Conservation (phyloP, 2,113 vertebrate species). For the Odobenus rosmarus region DNA sequence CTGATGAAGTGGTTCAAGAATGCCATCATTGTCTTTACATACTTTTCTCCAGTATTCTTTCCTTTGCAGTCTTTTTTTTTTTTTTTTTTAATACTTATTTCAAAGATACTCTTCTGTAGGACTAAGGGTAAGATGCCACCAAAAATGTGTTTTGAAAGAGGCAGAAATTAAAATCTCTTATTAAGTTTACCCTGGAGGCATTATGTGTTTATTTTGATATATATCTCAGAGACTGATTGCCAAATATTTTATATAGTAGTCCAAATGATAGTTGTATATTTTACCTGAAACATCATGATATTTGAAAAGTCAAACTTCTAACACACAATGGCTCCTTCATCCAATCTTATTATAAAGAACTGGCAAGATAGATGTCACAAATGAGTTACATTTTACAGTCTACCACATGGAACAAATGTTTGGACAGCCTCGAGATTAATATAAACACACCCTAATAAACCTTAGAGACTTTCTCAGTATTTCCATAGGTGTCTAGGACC, state of each 20-base stretch:
- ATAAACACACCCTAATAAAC: background rate
- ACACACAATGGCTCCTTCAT: background rate
- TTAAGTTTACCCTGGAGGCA: background rate
- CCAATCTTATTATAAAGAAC: background rate
- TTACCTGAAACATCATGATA: background rate
- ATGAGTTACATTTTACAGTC: background rate
- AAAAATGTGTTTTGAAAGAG: background rate
- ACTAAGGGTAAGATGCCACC: background rate
- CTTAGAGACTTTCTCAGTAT: background rate
- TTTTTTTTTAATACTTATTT: background rate
- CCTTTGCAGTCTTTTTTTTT: background rate
- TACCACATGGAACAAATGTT: background rate
- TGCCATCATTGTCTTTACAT: background rate
- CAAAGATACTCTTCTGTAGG: background rate
- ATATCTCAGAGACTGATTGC: slow-evolving; percentile 24
- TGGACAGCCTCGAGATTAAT: background rate
- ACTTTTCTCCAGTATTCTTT: background rate
- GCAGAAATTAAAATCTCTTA: background rate
- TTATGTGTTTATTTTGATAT: slow-evolving; percentile 33
- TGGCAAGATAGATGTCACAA: background rate
- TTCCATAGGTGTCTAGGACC: background rate
- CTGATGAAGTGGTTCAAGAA: background rate
- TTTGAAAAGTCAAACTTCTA: background rate
- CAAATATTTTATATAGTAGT: slow-evolving; percentile 10
- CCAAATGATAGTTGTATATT: background rate